phyloP scores from a whole-genome alignment of 2,888 invertebrate genomes.

The Chironomus riparius region DNA sequence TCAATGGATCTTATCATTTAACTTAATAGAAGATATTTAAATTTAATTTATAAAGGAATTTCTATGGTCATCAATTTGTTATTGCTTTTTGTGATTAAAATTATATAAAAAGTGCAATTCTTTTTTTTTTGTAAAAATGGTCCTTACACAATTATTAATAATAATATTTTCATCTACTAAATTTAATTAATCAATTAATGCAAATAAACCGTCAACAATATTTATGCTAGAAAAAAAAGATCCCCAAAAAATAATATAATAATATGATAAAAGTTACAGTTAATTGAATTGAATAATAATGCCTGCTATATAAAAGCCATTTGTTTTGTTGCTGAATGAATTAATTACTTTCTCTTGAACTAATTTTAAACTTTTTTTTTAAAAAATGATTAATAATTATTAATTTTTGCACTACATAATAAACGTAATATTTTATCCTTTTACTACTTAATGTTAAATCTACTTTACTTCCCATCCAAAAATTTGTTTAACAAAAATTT shows the following conservation, averaged over 20 bases:
- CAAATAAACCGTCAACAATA: neutral
- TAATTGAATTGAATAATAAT: neutral
- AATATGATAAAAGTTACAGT: neutral
- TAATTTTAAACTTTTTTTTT: neutral
- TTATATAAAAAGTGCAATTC: neutral
- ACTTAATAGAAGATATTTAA: too few species aligned
- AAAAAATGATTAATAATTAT: neutral
- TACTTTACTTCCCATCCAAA: neutral
- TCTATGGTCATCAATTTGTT: too few species aligned
- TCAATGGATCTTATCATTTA: too few species aligned
- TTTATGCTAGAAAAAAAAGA: neutral
- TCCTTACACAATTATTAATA: too few species aligned
- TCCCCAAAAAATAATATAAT: neutral
- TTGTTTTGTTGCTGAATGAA: neutral
- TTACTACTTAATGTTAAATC: neutral
- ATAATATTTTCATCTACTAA: neutral
- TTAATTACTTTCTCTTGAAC: too few species aligned
- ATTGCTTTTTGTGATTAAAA: neutral
- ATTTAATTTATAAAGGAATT: too few species aligned
- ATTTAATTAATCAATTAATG: neutral
- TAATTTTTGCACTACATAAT: neutral
- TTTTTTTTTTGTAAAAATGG: neutral
- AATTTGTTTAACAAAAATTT: neutral
- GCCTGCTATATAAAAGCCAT: slow-evolving; percentile 10
- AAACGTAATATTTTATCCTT: neutral